Base-by-base conservation (phyloP, 37 sponge, comb jelly and placozoan genomes). In the Aplysina aerophoba region DNA sequence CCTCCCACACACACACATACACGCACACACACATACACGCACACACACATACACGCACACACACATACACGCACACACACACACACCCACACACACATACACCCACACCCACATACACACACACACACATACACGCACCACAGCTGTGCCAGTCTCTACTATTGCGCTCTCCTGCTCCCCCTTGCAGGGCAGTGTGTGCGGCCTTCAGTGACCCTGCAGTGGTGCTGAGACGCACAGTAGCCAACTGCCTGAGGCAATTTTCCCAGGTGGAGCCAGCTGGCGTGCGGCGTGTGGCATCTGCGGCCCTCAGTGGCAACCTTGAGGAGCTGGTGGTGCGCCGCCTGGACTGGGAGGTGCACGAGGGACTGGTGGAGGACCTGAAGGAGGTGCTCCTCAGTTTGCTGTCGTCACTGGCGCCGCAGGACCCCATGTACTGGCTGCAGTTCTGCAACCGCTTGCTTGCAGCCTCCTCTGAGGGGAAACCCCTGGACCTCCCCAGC, bases 211-310 rank as follows among this genome's bases (percentile, higher is more conserved):
- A 85, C 81, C 20, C 84, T 24, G 90, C 92, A 73, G 82, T 95
- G 64, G 88, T 92, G 53, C 88, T 98, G 38, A 57, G 96, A 58
- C 66, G 93, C 28, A 90, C 96, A 0, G 90, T 92, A 31, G 92
- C 92, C 16, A 92, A 92, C 37, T 94, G 93, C 58, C 92, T 98
- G 55, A 62, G 96, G 22, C 98, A 98, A 89, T 90, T 92, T 30
- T 81, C 89, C 5, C 98, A 98, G 78, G 83, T 92, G 55, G 93
- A 98, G 41, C 93, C 96, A 25, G 81, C 85, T 28, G 73, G 58
- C 3, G 81, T 92, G 1, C 69, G 63, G 67, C 62, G 31, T 13
- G 28, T 83, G 13, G 33, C 83, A 0, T 64, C 79, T 0, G 31
- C 40, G 1, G 54, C 71, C 50, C 78, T 31, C 8, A 53, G 55